phyloP scores from a whole-genome alignment of 2,888 invertebrate species.

The Muscina levida region DNA sequence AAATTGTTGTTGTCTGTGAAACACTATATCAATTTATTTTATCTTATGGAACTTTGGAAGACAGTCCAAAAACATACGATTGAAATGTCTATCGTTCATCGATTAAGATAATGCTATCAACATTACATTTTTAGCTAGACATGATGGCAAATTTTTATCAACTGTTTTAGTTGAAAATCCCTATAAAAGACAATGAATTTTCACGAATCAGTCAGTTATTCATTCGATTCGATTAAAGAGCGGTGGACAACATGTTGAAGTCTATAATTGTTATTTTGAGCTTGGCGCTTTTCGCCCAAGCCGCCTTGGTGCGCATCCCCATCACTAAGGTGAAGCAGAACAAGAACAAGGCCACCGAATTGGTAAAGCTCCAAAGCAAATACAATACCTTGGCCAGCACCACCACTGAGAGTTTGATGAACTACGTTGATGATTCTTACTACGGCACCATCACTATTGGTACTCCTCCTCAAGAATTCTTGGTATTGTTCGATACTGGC shows the following conservation, averaged over 20 bases:
- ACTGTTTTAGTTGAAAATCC: no score
- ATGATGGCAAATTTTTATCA: no score
- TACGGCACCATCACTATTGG: slow-evolving; percentile 86
- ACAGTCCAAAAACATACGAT: no score
- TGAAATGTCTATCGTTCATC: no score
- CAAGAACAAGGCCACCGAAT: slow-evolving; percentile 44
- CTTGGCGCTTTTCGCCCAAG: slow-evolving; percentile 52
- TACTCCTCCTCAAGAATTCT: slow-evolving; percentile 93
- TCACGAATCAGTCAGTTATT: not conserved
- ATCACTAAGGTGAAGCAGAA: slow-evolving; percentile 23
- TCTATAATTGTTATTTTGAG: slow-evolving; percentile 27
- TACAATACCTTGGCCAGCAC: slow-evolving; percentile 41
- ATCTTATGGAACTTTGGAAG: no score
- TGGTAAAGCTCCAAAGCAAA: slow-evolving; percentile 56
- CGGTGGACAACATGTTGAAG: slow-evolving; percentile 79
- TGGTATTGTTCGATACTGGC: slow-evolving; percentile 92
- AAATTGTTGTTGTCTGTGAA: no score
- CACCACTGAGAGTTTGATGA: slow-evolving; percentile 62
- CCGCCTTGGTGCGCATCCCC: slow-evolving; percentile 51
- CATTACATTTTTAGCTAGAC: no score
- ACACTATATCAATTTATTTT: no score
- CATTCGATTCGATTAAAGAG: not conserved
- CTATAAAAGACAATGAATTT: not conserved
- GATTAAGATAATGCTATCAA: no score
- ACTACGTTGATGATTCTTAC: slow-evolving; percentile 70